A percentile compares a stretch with the other conserved stretches of the same genome.
Evolutionary conservation across 2,888 invertebrate species (phyloP).

Genomic region (Phyllotreta striolata): DNA sequence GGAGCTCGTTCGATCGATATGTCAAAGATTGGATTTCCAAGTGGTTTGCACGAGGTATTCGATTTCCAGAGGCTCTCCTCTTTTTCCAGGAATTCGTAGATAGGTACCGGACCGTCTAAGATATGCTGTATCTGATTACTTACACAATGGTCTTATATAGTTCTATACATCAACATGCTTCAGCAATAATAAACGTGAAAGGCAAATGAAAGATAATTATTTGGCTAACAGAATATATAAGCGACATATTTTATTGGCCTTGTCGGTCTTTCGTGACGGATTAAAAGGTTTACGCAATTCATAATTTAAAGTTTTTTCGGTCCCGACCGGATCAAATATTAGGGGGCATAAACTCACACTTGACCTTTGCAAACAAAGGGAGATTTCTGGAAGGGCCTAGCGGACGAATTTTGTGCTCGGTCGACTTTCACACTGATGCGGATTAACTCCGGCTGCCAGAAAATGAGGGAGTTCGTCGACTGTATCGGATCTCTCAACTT

Average conservation of each 20-base stretch:
- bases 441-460: conserved; percentile 24
- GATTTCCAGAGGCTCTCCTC: conserved; percentile 21
- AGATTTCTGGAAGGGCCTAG: conserved; percentile 15
- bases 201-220: too few species aligned
- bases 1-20: conserved; percentile 30
- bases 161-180: too few species aligned
- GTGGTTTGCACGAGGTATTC: conserved; percentile 28
- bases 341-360: conserved; percentile 25
- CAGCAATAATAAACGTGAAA: too few species aligned
- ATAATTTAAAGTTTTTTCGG: conserved; percentile 22
- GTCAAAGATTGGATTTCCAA: conserved; percentile 34
- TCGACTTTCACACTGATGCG: conserved; percentile 25
- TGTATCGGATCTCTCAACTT: conserved; percentile 14
- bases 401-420: conserved; percentile 20
- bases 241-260: too few species aligned
- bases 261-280: background rate
- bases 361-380: conserved; percentile 30
- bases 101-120: background rate
- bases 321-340: conserved; percentile 22
- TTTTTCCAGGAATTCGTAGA: background rate
- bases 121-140: conserved; percentile 1
- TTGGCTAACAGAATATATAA: too few species aligned
- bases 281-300: background rate
- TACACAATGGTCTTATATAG: background rate
- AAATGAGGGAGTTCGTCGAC: conserved; percentile 11